Base-by-base conservation (phyloP, 2,888 invertebrate species). In the Autographa pulchrina region DNA sequence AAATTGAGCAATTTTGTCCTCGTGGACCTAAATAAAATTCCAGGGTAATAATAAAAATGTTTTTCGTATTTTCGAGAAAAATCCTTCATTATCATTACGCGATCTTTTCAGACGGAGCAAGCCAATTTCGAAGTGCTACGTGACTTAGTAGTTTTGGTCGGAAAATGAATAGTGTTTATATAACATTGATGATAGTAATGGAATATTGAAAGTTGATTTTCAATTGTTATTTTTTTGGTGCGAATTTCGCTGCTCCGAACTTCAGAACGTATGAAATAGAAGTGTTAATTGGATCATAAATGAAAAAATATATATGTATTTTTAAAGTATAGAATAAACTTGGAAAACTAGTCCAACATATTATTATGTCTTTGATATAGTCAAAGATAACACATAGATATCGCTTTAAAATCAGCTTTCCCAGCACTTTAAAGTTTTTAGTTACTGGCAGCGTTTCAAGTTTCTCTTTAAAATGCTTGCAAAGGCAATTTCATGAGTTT, bases 391-490 rank as follows among this genome's bases (percentile, higher is more conserved):
- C 48, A 48, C 48, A 48, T 38, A 25, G 25, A 25, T 25, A 38
- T 48, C n/a, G 48, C n/a, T 48, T 48, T 48, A 6, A 48, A 8
- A 48, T 48, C 16, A 48, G 48, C 48, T 48, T n/a, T 48, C n/a
- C 7, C n/a, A n/a, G n/a, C n/a, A 48, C 48, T 48, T 48, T 14
- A 43, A n/a, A 43, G 14, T 14, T 43, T 48, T 48, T 6, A 6
- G 48, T 48, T 48, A 48, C 48, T 48, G 48, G 48, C 48, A 48
- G 7, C 48, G n/a, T 48, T 48, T 48, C 48, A 48, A 48, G 38
- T 11, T 38, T 6, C 48, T 48, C n/a, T 48, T n/a, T 48, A 48
- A 48, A 48, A n/a, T n/a, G 48, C n/a, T 48, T 48, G 14, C 14
- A 48, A 48, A n/a, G 48, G n/a, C 6, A 2, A 7, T n/a, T 48